Base-by-base conservation (phyloP, 2,113 vertebrate genomes). In the Speoplatyrhinus poulsoni region DNA sequence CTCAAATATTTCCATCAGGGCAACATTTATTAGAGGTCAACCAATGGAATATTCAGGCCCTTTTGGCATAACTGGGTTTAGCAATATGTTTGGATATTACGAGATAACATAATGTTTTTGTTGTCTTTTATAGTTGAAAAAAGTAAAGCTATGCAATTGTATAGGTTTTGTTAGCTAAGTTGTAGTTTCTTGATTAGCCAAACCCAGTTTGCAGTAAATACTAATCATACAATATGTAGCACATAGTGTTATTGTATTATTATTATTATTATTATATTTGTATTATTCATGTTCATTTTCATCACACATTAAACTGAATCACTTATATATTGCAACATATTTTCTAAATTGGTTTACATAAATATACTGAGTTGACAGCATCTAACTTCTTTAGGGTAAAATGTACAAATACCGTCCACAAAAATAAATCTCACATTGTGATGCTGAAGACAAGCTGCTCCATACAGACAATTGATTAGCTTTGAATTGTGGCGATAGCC, bases 401-500 rank as follows among this genome's bases (percentile, higher is more conserved):
- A 41, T 41, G 4, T 41, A 41, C 5, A 41, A 55, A 56, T 11
- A 46, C 55, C 12, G 6, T 56, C 7, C n/a, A 55, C 41, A 6
- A 56, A 56, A 60, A 73, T 60, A 72, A 32, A 82, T 78, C 70
- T 65, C 74, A 84, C 82, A 81, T 72, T 73, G 82, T 84, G 83
- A 85, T 75, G 64, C 65, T 78, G 81, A 85, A 74, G 70, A 77
- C 72, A 53, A 82, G 82, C 62, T 70, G 80, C 82, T 82, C 75
- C 73, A 85, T 70, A 81, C 79, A 89, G 77, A 90, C 85, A 89
- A 92, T 89, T 89, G 91, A 91, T 92, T 92, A 79, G 77, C 85
- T 80, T 77, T 65, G 65, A 82, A 73, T 83, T 12, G 50, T 67
- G 76, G 85, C 74, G 36, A 79, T 87, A 89, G 82, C 58, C 88